Conservation (phyloP, 2,797 vertebrate species). For the Vespertilio murinus region DNA sequence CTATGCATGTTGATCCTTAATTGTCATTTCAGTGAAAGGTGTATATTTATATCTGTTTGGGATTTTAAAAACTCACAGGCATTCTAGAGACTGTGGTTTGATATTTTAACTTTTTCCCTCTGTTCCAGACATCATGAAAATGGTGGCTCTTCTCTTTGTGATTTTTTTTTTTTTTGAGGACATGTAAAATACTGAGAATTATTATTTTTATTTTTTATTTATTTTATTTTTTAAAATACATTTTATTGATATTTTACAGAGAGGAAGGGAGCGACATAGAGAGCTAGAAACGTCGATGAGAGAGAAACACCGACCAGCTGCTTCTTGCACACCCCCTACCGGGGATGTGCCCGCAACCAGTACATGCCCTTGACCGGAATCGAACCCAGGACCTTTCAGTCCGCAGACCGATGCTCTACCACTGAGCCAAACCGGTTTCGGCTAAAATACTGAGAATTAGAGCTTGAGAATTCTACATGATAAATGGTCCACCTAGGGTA, state of each 20-base stretch:
- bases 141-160: background rate
- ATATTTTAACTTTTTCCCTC: conserved; percentile 15
- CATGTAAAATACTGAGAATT: background rate
- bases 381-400: too few relatives aligned
- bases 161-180: background rate
- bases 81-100: background rate
- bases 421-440: too few relatives aligned
- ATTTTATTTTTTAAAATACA: too few relatives aligned
- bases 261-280: too few relatives aligned
- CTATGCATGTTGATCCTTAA: background rate
- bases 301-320: too few relatives aligned
- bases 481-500: background rate
- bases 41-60: background rate
- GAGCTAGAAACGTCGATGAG: too few relatives aligned
- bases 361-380: too few relatives aligned
- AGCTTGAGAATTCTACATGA: background rate
- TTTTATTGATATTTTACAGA: too few relatives aligned
- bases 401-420: too few relatives aligned
- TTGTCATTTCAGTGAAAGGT: conserved; percentile 17
- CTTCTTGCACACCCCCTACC: too few relatives aligned
- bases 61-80: background rate
- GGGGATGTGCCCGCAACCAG: too few relatives aligned
- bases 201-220: too few relatives aligned
- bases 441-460: conserved; percentile 26
- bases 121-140: background rate